phyloP scores from a whole-genome alignment of 2,888 invertebrate genomes.

The Euplagia quadripunctaria region DNA sequence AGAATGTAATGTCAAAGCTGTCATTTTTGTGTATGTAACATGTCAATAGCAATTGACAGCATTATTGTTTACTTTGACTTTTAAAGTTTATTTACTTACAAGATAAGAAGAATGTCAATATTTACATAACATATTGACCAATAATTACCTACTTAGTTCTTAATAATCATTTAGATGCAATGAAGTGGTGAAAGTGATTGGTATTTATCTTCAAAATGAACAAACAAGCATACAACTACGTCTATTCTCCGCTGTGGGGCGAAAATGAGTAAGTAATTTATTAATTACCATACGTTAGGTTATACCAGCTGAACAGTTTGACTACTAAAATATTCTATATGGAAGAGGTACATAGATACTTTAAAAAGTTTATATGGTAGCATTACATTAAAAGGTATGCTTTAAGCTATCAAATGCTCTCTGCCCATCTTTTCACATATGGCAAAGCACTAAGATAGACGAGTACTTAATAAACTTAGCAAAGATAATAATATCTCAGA shows the following conservation, averaged over 20 bases:
- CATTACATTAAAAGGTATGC: not conserved
- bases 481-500: not conserved
- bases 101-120: not conserved
- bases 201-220: constrained; percentile 28
- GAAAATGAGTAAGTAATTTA: constrained; percentile 57
- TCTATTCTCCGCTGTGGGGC: constrained; percentile 62
- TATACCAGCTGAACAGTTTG: not conserved
- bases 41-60: not conserved
- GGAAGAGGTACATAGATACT: not conserved
- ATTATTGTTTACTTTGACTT: not conserved
- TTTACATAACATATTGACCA: not conserved
- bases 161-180: not conserved
- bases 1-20: not conserved
- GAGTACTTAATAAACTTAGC: not conserved
- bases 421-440: not conserved
- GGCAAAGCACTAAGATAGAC: not conserved
- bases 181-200: constrained; percentile 6
- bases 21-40: not conserved
- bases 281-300: not conserved
- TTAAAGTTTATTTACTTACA: not conserved
- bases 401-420: not conserved
- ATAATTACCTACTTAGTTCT: not conserved
- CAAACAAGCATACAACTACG: constrained; percentile 58
- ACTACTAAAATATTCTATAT: not conserved
- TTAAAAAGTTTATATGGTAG: not conserved